Base-by-base conservation (phyloP, 1,140 invertebrate species). In the Helicoverpa armigera region DNA sequence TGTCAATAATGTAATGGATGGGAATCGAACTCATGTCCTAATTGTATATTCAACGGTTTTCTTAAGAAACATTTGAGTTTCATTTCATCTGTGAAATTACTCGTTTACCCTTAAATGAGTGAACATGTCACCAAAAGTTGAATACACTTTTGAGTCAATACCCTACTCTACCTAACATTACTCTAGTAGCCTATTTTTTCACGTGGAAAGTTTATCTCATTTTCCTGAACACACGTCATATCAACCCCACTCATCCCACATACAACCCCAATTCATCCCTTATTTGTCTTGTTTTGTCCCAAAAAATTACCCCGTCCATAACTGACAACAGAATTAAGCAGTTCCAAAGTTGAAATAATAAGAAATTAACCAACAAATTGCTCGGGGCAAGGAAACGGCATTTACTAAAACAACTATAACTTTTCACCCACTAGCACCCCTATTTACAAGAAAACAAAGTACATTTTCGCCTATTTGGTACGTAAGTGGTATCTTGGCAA, bases 351-450 rank as follows among this genome's bases (percentile, higher is more conserved):
- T 18, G 50, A 58, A 73, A 58, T 73, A 73, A 73, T 51, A 76
- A 76, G 73, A 76, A 76, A 76, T 76, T 76, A 76, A 76, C 73
- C 56, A 23, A 29, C 58, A 76, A 63, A 76, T 63, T 63, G 58
- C 73, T 63, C 16, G 13, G 3, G 73, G 58, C 73, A 76, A 76
- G 73, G 58, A 76, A 76, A 76, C 73, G 58, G 56, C 48, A 31
- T 60, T 61, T 63, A 61, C 56, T 48, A 51, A 51, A 29, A 63
- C 73, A 76, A 63, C 2, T 12, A 63, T 76, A 50, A 9, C 10
- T 16, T 29, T 50, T 12, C 58, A 63, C 58, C 31, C 35, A 31
- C 48, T 76, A 23, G 5, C n/a, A 29, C 43, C 13, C 16, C 18
- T 76, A 76, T n/a, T n/a, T 13, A 63, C 58, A 76, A 76, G n/a